A percentile compares a stretch with the other conserved stretches of the same genome.
Evolutionary conservation across 2,888 invertebrate species (phyloP).

Genomic region (Synanthedon vespiformis): DNA sequence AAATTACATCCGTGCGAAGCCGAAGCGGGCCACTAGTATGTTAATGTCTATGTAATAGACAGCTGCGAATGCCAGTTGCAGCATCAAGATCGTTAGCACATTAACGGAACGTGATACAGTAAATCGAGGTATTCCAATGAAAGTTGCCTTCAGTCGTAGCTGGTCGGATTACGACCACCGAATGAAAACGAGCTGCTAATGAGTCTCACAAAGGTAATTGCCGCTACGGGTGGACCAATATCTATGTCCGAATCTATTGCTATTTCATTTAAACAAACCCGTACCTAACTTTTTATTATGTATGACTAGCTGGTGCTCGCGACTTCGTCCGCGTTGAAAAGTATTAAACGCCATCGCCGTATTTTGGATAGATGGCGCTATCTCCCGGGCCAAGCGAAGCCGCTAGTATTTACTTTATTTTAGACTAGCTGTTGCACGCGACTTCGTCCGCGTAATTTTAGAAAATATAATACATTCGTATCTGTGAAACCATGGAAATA

Average conservation of each 20-base stretch:
- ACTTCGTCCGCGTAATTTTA: too few relatives aligned
- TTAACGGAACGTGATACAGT: conserved; percentile 41
- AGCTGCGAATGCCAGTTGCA: conserved; percentile 6
- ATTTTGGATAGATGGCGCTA: too few relatives aligned
- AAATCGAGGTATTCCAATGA: conserved; percentile 45
- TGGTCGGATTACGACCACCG: conserved; percentile 42
- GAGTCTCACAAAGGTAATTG: conserved; percentile 57
- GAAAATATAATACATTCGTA: too few relatives aligned
- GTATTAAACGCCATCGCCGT: too few relatives aligned
- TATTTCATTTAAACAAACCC: conserved; percentile 26
- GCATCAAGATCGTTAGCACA: conserved; percentile 34
- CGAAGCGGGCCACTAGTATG: too few relatives aligned
- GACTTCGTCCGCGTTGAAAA: too few relatives aligned
- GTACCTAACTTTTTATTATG: conserved; percentile 12
- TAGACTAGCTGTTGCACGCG: too few relatives aligned
- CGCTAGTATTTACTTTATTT: too few relatives aligned
- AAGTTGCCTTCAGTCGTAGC: conserved; percentile 23
- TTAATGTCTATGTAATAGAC: neutral
- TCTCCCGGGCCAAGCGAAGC: too few relatives aligned
- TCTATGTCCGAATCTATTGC: conserved; percentile 8
- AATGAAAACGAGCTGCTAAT: conserved; percentile 61
- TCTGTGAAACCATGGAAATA: too few relatives aligned
- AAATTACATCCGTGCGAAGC: too few relatives aligned
- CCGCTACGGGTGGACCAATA: conserved; percentile 22
- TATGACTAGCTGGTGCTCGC: too few relatives aligned